Evolutionary conservation across 2,888 invertebrate genomes (phyloP).

Genomic region (Odontothrips loti): DNA sequence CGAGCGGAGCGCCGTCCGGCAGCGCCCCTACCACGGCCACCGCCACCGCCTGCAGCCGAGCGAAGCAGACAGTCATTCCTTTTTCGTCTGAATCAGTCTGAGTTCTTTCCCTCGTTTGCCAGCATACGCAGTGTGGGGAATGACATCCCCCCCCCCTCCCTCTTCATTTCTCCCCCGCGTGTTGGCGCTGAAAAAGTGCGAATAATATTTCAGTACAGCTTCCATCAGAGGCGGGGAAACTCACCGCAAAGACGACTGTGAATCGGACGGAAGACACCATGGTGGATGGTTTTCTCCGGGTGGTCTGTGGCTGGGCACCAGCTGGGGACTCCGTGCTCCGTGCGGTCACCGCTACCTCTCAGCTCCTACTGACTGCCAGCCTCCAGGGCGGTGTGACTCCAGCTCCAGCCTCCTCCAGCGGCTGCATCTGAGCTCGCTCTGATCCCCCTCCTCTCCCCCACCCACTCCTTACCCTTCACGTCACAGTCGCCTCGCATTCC

Average conservation of each 20-base stretch:
- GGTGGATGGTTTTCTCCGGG: not conserved
- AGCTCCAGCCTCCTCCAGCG: too few relatives aligned
- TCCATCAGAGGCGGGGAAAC: not conserved
- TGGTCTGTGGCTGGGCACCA: not conserved
- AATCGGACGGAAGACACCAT: conserved; percentile 7
- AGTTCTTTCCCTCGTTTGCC: not conserved
- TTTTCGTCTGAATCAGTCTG: too few relatives aligned
- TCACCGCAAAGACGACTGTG: not conserved
- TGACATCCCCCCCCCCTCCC: not conserved
- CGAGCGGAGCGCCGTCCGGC: conserved; percentile 71
- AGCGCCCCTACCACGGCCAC: conserved; percentile 53
- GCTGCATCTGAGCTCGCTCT: too few relatives aligned
- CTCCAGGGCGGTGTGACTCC: too few relatives aligned
- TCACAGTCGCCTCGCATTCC: too few relatives aligned
- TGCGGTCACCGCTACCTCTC: too few relatives aligned
- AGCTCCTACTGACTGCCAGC: too few relatives aligned
- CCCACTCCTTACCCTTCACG: too few relatives aligned
- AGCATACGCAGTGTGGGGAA: not conserved
- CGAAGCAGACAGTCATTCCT: not conserved
- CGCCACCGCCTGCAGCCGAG: conserved; percentile 37
- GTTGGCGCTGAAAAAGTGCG: not conserved
- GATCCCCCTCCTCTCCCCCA: too few relatives aligned
- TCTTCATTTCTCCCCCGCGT: not conserved
- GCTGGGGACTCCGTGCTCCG: not conserved
- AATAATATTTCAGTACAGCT: not conserved